Base-by-base conservation (phyloP, 2,888 invertebrate species). In the Chymomyza caudatula region DNA sequence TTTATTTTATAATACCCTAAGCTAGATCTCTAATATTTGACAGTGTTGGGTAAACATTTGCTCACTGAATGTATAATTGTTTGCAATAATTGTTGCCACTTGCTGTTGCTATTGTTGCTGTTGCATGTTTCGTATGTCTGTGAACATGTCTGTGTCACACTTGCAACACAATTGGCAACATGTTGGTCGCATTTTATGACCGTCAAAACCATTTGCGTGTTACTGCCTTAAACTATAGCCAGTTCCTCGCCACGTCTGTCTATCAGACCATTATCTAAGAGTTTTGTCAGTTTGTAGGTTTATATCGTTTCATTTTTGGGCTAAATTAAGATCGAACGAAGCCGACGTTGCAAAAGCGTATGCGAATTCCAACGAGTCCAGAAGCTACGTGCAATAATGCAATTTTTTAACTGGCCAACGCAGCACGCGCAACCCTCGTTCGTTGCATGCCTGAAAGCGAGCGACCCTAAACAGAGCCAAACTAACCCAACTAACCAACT, bases 101-200 rank as follows among this genome's bases (percentile, higher is more conserved):
- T 61, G 67, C 67, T 63, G 67, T 29, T 54, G 65, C 29, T 57
- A 63, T 23, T 44, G 65, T 52, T 4, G 72, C 49, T 59, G 62
- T 71, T 74, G 56, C 71, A 75, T 71, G 74, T 75, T 73, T 70
- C 71, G 60, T 42, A 42, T 11, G n/a, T n/a, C 37, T 59, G 53
- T 59, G 55, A 60, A 19, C 42, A 63, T 67, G 20, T 65, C 71
- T 71, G 67, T 76, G 73, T 73, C 76, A 76, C 76, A 68, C 73
- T 73, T 37, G 29, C 29, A 37, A 37, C 29, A 37, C 29, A 37
- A 37, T 37, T 37, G 29, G 29, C 29, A 37, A 37, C 29, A 37
- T 37, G 29, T n/a, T n/a, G n/a, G n/a, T n/a, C n/a, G n/a, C n/a
- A n/a, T n/a, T n/a, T n/a, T n/a, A n/a, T n/a, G n/a, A n/a, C n/a